Conservation (phyloP, 2,797 vertebrate genomes). For the Allobates femoralis region DNA sequence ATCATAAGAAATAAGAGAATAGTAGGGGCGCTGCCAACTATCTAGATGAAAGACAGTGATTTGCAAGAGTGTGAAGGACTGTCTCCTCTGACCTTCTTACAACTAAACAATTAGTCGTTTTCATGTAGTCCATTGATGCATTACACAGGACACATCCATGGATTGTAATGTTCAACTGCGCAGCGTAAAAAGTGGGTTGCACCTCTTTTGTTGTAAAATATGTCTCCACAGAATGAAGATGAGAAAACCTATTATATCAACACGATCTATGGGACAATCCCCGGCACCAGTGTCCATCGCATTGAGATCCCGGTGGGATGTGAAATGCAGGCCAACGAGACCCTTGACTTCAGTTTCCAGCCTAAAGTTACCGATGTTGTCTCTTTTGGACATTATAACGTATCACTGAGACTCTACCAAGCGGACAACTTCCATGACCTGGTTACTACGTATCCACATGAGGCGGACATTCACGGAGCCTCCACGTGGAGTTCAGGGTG, state of each 20-base stretch:
- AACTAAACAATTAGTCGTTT: neutral
- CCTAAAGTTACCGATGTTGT: constrained; percentile 53
- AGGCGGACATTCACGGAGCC: constrained; percentile 37
- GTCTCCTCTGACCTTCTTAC: too few relatives aligned
- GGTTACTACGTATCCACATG: constrained; percentile 31
- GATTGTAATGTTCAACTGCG: neutral
- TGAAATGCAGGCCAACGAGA: constrained; percentile 57
- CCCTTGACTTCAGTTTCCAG: constrained; percentile 34
- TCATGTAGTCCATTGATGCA: neutral
- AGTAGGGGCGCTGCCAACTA: too few relatives aligned
- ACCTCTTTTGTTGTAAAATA: neutral
- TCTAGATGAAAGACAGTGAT: neutral
- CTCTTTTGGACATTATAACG: constrained; percentile 51
- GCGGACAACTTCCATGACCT: neutral
- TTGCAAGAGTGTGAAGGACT: neutral
- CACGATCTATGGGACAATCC: constrained; percentile 54
- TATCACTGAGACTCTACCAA: constrained; percentile 44
- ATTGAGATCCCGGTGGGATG: constrained; percentile 59
- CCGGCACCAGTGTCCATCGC: constrained; percentile 48
- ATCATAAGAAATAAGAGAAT: too few relatives aligned
- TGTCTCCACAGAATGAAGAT: constrained; percentile 30
- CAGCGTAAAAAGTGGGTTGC: neutral
- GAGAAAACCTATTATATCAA: constrained; percentile 56
- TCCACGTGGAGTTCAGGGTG: constrained; percentile 55
- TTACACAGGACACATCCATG: neutral